phyloP scores from a whole-genome alignment of 2,113 vertebrate genomes.

The Hippoglossus stenolepis region DNA sequence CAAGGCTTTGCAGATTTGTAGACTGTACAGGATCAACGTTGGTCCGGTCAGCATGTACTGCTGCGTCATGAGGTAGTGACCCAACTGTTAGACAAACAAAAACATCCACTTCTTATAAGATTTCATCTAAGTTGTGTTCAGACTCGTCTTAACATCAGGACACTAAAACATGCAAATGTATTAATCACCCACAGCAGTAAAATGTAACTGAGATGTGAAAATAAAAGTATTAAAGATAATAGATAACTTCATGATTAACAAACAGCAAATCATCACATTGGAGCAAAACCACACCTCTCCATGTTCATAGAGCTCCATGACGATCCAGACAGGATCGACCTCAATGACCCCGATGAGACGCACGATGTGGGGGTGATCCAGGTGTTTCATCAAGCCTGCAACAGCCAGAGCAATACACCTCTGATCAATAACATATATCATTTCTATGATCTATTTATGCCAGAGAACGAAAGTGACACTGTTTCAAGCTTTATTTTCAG shows the following conservation, averaged over 20 bases:
- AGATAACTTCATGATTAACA: not conserved
- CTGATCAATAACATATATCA: not conserved
- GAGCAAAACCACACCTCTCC: conserved; percentile 86
- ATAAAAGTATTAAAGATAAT: not conserved
- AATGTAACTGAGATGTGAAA: too few relatives aligned
- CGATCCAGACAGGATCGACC: conserved; percentile 92
- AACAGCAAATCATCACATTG: not conserved
- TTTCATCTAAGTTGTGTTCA: not conserved
- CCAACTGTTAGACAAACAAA: conserved; percentile 81
- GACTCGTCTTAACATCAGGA: too few relatives aligned
- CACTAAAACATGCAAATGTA: too few relatives aligned
- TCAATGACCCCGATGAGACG: conserved; percentile 91
- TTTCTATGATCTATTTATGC: not conserved
- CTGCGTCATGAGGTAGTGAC: conserved; percentile 87
- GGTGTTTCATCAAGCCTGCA: conserved; percentile 91
- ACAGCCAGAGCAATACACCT: conserved; percentile 5
- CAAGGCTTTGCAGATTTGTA: conserved; percentile 95
- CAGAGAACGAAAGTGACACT: not conserved
- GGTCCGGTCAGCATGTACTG: conserved; percentile 80
- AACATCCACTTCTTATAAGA: not conserved
- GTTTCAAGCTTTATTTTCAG: too few relatives aligned
- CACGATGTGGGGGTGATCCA: conserved; percentile 95
- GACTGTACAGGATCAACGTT: conserved; percentile 85
- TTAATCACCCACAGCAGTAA: too few relatives aligned
- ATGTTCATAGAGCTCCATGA: conserved; percentile 92